A percentile compares a stretch with the other conserved stretches of the same genome.
Conservation (phyloP, 2,888 invertebrate species). For the Andrena hattorfiana region DNA sequence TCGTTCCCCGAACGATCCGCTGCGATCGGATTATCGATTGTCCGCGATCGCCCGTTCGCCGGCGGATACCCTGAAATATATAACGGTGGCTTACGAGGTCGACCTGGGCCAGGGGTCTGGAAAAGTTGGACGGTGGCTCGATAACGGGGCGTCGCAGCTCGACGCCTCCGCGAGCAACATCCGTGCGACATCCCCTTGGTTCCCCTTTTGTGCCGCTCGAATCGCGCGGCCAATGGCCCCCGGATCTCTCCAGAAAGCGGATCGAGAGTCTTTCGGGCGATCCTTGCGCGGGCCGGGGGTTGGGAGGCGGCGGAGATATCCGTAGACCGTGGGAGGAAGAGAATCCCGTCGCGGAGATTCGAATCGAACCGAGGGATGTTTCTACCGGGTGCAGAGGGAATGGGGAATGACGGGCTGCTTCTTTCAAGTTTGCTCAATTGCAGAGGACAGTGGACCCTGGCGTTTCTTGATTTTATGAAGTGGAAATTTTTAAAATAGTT, state of each 20-base stretch:
- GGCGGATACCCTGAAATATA: neutral
- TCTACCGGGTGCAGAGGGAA: too few relatives aligned
- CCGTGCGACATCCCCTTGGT: neutral
- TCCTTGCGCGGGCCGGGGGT: neutral
- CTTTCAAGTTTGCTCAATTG: too few relatives aligned
- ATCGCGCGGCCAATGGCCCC: conserved; percentile 4
- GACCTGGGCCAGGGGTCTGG: conserved; percentile 9
- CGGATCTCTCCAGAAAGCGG: neutral
- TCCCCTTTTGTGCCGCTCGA: neutral
- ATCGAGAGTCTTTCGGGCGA: neutral
- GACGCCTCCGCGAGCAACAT: neutral
- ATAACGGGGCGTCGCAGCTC: conserved; percentile 28
- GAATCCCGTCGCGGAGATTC: neutral
- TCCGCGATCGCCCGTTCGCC: conserved; percentile 34
- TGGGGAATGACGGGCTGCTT: too few relatives aligned
- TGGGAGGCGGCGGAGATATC: neutral
- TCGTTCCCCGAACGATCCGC: conserved; percentile 24
- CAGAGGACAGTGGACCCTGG: too few relatives aligned
- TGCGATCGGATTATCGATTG: conserved; percentile 55
- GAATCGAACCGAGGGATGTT: neutral
- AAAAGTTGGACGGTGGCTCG: conserved; percentile 17
- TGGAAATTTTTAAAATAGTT: too few relatives aligned
- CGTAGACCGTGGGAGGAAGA: neutral
- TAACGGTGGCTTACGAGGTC: neutral
- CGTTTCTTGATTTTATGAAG: too few relatives aligned